Evolutionary conservation across 2,888 invertebrate genomes (phyloP).

Genomic region (Dasypogon diadema): DNA sequence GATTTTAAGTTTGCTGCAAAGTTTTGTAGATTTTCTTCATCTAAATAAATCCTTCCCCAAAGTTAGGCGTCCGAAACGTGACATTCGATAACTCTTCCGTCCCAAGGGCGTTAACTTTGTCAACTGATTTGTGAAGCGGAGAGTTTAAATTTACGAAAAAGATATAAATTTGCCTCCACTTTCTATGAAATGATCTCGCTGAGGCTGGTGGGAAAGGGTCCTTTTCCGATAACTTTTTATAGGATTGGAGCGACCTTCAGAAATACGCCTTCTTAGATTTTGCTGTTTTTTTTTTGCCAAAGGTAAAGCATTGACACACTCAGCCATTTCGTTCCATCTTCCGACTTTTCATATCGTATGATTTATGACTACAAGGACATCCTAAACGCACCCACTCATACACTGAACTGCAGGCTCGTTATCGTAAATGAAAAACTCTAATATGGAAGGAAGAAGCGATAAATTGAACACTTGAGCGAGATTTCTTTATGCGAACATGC

Average conservation of each 20-base stretch:
- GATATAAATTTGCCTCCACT: conserved; percentile 47
- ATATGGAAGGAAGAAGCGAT: conserved; percentile 19
- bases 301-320: neutral
- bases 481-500: conserved; percentile 23
- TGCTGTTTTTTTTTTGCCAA: conserved; percentile 18
- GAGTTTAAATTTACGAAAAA: conserved; percentile 26
- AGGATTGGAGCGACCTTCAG: neutral
- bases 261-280: too few relatives aligned
- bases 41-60: neutral
- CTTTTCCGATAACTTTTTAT: neutral
- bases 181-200: conserved; percentile 13
- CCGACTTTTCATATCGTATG: conserved; percentile 1
- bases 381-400: conserved; percentile 1
- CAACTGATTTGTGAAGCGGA: conserved; percentile 46
- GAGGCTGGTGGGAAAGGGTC: neutral
- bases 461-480: conserved; percentile 21
- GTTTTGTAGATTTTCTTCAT: neutral
- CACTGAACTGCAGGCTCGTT: neutral
- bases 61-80: neutral
- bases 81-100: conserved; percentile 43
- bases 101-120: conserved; percentile 39
- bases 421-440: conserved; percentile 22
- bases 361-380: conserved; percentile 33
- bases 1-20: neutral
- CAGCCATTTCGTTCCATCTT: conserved; percentile 30